Evolutionary conservation across 1,140 invertebrate genomes (phyloP).

Genomic region (Harlomillsia oculata): DNA sequence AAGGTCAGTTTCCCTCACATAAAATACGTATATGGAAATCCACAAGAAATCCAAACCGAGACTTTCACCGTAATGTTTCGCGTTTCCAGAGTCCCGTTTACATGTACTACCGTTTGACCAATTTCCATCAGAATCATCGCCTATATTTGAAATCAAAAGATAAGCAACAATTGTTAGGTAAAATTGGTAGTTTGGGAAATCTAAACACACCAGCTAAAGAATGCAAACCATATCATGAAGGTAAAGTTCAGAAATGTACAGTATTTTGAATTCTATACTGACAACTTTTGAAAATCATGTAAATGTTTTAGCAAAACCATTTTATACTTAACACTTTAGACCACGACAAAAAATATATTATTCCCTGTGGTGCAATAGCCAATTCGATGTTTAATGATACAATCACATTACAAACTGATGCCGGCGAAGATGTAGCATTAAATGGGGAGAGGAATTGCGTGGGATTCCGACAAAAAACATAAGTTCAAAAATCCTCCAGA

Average conservation of each 20-base stretch:
- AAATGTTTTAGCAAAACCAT: not conserved
- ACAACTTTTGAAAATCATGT: not conserved
- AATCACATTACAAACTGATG: slow-evolving; percentile 3
- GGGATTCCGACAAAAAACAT: slow-evolving; percentile 79
- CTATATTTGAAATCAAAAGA: slow-evolving; percentile 96
- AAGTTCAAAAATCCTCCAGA: slow-evolving; percentile 73
- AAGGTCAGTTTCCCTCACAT: slow-evolving; percentile 1
- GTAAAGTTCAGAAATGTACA: not conserved
- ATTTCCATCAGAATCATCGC: slow-evolving; percentile 98
- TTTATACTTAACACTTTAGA: not conserved
- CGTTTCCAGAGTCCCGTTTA: slow-evolving; percentile 68
- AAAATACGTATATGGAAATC: not conserved
- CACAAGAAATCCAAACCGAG: not conserved
- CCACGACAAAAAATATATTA: slow-evolving; percentile 46
- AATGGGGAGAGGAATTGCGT: slow-evolving; percentile 84
- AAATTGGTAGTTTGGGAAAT: slow-evolving; percentile 42
- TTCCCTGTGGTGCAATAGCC: slow-evolving; percentile 98
- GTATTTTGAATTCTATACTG: not conserved
- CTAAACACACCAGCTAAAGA: slow-evolving; percentile 52
- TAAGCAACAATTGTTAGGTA: slow-evolving; percentile 85
- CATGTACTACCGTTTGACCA: slow-evolving; percentile 94
- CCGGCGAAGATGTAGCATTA: slow-evolving; percentile 47
- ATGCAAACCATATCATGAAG: slow-evolving; percentile 64
- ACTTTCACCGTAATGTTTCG: not conserved
- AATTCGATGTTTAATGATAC: slow-evolving; percentile 47